Evolutionary conservation across 1,140 invertebrate genomes (phyloP), one percentile per base, ranked within the genome.

Genomic region (Drosophila paulistorum): DNA sequence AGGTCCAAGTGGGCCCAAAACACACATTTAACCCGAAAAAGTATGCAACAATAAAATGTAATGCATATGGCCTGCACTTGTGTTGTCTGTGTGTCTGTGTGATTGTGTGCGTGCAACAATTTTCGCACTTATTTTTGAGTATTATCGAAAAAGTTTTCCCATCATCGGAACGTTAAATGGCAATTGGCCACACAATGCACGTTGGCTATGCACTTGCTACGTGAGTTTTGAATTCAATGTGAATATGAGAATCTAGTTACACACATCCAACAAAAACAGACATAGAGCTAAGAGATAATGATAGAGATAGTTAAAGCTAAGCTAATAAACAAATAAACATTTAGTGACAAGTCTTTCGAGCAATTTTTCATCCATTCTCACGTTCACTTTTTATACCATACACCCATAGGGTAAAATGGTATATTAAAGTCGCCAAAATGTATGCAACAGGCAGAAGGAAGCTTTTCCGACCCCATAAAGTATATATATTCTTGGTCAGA

Each of bases 71-170:
- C 65, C 33, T 54, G 57, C 20, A 45, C 59, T 37, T 66, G 13
- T 57, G 17, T 7, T n/a, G 14, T 30, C 20, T 9, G 4, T 57
- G 5, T 57, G 3, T 58, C 4, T 58, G 13, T 57, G n/a, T 62
- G 58, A 20, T 55, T 72, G 42, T 48, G 45, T 62, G 65, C 45
- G 61, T 30, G 78, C 70, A 57, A 68, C 69, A 77, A 84, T 84
- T 87, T 81, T 87, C 84, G 84, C 84, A 89, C 80, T 87, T 87
- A 89, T 89, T 87, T 87, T 89, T 90, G 84, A 87, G 84, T 87
- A 87, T 87, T 87, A 87, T 87, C 84, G 84, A 89, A 89, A 87
- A 87, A 87, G 84, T 87, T 87, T 87, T 87, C 77, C 80, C 84
- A 87, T 87, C 84, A 87, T 75, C 84, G 77, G 78, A 81, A 61